Base-by-base conservation (phyloP, 1,140 invertebrate genomes). In the Bombus waltoni region DNA sequence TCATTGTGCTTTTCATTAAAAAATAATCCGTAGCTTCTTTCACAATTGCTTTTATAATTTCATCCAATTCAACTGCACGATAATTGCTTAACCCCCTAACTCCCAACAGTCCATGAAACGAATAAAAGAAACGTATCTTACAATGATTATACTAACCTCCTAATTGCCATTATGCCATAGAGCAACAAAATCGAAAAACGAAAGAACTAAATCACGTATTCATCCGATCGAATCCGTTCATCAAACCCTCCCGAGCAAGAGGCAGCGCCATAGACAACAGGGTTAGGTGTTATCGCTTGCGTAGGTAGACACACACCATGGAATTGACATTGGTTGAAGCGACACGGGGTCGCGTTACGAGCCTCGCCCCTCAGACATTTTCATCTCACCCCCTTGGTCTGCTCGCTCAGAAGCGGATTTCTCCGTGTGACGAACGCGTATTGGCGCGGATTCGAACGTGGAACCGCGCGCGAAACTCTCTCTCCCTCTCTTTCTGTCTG, bases 241-340 rank as follows among this genome's bases (percentile, higher is more conserved):
- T 72, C 40, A 59, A 35, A 65, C 25, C 44, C n/a, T 38, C 44
- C 8, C 40, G 25, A 11, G 22, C 53, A n/a, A 28, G 38, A 22
- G 18, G 28, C 44, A 40, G 32, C 71, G 10, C 71, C 42, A 44
- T 66, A n/a, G 40, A 47, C n/a, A 72, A 81, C 72, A 83, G 82
- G 53, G 74, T 77, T 83, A 74, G 86, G 77, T 82, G 89, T 86
- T 76, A 83, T 88, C 74, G 82, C 65, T 75, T 35, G 75, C 40
- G 62, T 81, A 89, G 86, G 75, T 87, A 88, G 68, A 82, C 79
- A 81, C 80, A 85, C 81, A 83, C 85, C 81, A 70, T 90, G 79
- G 88, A 82, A 90, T 87, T 92, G 88, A 93, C 93, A 93, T 91
- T 93, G 91, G 91, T 92, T 93, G 90, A 93, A 89, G 87, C 87